phyloP scores from a whole-genome alignment of 2,888 invertebrate species.

The Sycophila texana region DNA sequence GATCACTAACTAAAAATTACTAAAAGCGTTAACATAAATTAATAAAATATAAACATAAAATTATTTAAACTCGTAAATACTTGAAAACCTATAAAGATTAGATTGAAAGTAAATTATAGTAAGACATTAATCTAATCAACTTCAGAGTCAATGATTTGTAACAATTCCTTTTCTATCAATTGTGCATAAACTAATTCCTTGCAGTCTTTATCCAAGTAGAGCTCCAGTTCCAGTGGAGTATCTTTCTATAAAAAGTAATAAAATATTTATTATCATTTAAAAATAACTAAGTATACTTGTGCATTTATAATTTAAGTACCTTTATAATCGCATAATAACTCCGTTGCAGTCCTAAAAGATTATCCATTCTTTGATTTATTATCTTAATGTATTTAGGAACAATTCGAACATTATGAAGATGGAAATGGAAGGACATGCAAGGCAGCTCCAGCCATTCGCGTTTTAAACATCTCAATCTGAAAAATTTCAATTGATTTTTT shows the following conservation, averaged over 20 bases:
- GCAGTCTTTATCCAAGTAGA: conserved; percentile 61
- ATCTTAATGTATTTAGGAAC: not conserved
- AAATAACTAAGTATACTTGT: not conserved
- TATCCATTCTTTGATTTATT: not conserved
- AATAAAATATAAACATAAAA: not conserved
- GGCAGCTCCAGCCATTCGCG: conserved; percentile 64
- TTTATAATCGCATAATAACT: conserved; percentile 36
- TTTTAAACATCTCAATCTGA: conserved; percentile 42
- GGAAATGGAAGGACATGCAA: conserved; percentile 62
- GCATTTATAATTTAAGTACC: conserved; percentile 19
- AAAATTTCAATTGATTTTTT: not conserved
- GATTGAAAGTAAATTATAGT: not conserved
- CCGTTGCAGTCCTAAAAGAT: not conserved
- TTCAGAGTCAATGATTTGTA: conserved; percentile 28
- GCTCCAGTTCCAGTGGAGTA: conserved; percentile 57
- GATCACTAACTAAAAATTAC: not conserved
- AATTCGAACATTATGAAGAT: conserved; percentile 59
- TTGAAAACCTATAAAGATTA: not conserved
- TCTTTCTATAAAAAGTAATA: conserved; percentile 36
- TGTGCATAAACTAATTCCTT: conserved; percentile 59
- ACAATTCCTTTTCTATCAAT: conserved; percentile 61
- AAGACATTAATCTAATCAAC: conserved; percentile 3
- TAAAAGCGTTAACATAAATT: not conserved
- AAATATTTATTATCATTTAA: not conserved
- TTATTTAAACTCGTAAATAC: not conserved